phyloP scores from a whole-genome alignment of 2,113 vertebrate genomes.

The Peucedramus taeniatus region DNA sequence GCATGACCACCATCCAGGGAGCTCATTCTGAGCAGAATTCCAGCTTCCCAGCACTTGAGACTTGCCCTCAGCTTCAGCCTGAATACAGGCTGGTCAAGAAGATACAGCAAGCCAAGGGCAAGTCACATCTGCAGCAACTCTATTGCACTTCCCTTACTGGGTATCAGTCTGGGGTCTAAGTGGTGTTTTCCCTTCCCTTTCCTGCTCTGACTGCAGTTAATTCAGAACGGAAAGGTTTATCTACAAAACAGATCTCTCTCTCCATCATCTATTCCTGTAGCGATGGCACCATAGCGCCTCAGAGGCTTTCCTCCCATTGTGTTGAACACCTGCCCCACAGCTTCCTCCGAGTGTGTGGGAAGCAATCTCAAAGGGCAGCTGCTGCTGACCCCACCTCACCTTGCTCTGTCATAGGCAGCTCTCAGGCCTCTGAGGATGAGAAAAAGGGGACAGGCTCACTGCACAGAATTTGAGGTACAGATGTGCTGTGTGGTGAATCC shows the following conservation, averaged over 20 bases:
- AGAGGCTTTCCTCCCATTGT: background rate
- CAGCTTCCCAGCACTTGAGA: rapidly evolving
- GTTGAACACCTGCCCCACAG: background rate
- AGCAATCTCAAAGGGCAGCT: rapidly evolving
- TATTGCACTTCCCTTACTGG: background rate
- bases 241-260: background rate
- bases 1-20: rapidly evolving
- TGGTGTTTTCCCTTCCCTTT: background rate
- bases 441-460: background rate
- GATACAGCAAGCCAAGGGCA: rapidly evolving
- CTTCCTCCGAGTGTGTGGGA: rapidly evolving
- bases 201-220: background rate
- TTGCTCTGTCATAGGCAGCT: background rate
- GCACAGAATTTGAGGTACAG: background rate
- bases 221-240: background rate
- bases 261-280: background rate
- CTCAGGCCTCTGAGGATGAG: background rate
- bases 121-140: background rate
- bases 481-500: background rate
- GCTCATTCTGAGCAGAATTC: rapidly evolving
- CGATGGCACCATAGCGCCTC: rapidly evolving
- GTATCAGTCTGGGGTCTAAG: background rate
- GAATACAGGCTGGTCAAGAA: background rate
- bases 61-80: background rate
- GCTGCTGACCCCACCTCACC: background rate